phyloP scores from a whole-genome alignment of 2,797 vertebrate species.

The Potorous gilbertii region DNA sequence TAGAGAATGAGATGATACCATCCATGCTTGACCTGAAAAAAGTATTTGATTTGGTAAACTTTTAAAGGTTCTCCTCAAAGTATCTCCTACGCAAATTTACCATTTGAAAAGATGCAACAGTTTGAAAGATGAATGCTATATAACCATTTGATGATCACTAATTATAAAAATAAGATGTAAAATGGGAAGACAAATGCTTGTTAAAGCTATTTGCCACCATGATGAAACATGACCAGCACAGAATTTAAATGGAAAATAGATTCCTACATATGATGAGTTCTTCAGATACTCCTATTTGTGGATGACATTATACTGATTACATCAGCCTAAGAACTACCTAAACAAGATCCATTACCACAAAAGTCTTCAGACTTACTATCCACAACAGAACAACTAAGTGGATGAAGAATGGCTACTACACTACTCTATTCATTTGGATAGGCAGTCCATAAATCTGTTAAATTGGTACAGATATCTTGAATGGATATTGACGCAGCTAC shows the following conservation, averaged over 20 bases:
- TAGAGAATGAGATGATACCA: background rate
- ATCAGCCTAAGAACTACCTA: background rate
- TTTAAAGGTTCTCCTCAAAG: background rate
- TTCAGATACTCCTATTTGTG: no score
- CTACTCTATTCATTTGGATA: background rate
- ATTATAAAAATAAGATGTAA: background rate
- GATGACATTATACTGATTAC: background rate
- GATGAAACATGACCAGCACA: background rate
- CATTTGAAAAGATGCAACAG: background rate
- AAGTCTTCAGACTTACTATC: background rate
- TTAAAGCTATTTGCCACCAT: background rate
- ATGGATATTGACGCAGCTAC: no score
- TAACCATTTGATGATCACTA: background rate
- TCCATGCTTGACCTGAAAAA: background rate
- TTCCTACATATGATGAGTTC: no score
- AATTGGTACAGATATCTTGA: background rate
- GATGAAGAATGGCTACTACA: background rate
- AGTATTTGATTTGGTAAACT: background rate
- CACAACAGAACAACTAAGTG: background rate
- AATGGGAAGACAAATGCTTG: background rate
- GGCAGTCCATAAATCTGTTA: background rate
- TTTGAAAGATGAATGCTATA: background rate
- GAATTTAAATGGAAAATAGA: background rate
- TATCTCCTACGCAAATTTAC: background rate
- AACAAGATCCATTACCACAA: background rate